phyloP scores from a whole-genome alignment of 2,888 invertebrate species.

The Rhabditoides inermis region DNA sequence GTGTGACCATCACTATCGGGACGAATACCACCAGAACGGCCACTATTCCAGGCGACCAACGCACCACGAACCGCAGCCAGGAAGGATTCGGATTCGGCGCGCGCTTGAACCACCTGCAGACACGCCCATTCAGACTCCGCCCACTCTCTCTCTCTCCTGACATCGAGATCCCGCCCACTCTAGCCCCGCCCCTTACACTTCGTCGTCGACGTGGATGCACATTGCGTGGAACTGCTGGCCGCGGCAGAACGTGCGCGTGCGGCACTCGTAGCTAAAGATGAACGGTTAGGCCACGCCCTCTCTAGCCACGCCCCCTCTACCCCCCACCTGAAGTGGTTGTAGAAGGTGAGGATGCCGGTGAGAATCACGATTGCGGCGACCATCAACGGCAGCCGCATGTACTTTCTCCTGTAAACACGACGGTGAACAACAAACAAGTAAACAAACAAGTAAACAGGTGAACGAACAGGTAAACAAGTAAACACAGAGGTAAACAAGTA shows the following conservation, averaged over 20 bases:
- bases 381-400: slow-evolving; percentile 20
- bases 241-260: slow-evolving; percentile 36
- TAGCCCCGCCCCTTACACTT: too few species aligned
- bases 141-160: too few species aligned
- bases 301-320: not conserved
- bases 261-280: slow-evolving; percentile 31
- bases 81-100: slow-evolving; percentile 28
- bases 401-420: too few species aligned
- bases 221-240: slow-evolving; percentile 39
- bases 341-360: slow-evolving; percentile 41
- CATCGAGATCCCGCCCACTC: too few species aligned
- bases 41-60: slow-evolving; percentile 26
- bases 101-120: slow-evolving; percentile 44
- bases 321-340: slow-evolving; percentile 28
- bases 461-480: too few species aligned
- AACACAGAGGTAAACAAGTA: too few species aligned
- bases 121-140: too few species aligned
- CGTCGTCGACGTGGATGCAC: slow-evolving; percentile 28
- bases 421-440: too few species aligned
- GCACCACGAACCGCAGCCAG: slow-evolving; percentile 12
- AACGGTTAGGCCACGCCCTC: not conserved
- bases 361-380: slow-evolving; percentile 31
- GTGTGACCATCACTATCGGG: slow-evolving; percentile 38
- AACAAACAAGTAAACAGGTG: too few species aligned
- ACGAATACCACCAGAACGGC: slow-evolving; percentile 42